Evolutionary conservation across 2,888 invertebrate species (phyloP).

Genomic region (Oxyteleia sp.): DNA sequence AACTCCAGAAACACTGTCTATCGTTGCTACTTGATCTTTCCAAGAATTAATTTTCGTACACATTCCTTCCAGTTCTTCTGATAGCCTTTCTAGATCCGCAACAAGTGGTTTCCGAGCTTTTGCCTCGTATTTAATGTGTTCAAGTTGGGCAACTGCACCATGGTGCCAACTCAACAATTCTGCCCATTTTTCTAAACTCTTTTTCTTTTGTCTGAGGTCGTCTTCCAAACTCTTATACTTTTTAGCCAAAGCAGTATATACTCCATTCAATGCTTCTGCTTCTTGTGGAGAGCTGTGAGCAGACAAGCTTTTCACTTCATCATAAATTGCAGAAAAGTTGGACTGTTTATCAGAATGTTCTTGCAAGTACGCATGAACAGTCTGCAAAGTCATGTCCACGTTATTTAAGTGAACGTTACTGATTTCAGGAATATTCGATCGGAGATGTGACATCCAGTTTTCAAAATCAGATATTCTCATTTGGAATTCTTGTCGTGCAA

Average conservation of each 20-base stretch:
- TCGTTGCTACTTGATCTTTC: constrained; percentile 91
- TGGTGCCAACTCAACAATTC: constrained; percentile 94
- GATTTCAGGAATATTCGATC: constrained; percentile 92
- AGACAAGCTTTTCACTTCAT: constrained; percentile 94
- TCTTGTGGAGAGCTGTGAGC: constrained; percentile 92
- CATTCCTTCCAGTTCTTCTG: constrained; percentile 91
- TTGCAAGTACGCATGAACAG: constrained; percentile 93
- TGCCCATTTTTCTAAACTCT: constrained; percentile 93
- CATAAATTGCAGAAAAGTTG: constrained; percentile 92
- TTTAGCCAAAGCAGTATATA: constrained; percentile 92
- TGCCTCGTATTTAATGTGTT: constrained; percentile 93
- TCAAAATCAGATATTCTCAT: constrained; percentile 93
- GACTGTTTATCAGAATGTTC: constrained; percentile 95
- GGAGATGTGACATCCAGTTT: constrained; percentile 93
- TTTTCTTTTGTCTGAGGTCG: constrained; percentile 92
- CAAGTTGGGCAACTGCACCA: constrained; percentile 93
- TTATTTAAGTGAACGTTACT: constrained; percentile 94
- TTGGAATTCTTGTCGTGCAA: constrained; percentile 94
- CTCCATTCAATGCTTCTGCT: constrained; percentile 91
- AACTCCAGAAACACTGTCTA: constrained; percentile 91
- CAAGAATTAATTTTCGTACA: constrained; percentile 91
- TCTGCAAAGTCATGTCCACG: constrained; percentile 93
- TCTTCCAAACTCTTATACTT: constrained; percentile 93
- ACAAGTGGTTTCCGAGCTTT: constrained; percentile 92
- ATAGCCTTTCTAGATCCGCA: constrained; percentile 91